Evolutionary conservation across 2,113 vertebrate genomes (phyloP), one percentile per base, ranked within the genome.

Genomic region (Euleptes europaea): DNA sequence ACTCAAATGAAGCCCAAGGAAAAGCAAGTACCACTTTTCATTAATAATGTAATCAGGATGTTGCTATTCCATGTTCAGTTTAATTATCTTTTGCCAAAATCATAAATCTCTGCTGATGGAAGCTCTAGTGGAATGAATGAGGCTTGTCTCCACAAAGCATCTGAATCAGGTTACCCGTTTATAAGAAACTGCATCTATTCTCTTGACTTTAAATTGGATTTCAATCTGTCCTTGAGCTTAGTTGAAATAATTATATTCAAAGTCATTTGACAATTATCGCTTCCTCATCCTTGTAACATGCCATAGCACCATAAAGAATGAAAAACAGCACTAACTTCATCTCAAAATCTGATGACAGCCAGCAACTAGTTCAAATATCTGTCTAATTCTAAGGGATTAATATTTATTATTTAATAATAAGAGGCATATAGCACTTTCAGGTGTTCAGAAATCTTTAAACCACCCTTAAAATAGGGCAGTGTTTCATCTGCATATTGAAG

Each of bases 41-140:
- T 85, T 91, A 92, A 89, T 78, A 84, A 54, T 84, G 79, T 65
- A 90, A 77, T 84, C 87, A 28, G 63, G 57, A 74, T 51, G 49
- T 38, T 49, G 87, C 87, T 83, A 88, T 86, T 90, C 84, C 83
- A 17, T 82, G 81, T 86, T 88, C 66, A 26, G 67, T 84, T 86
- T 78, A 85, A 89, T 78, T 84, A 54, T 81, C 88, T 92, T 94
- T 92, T 42, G 51, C 40, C 28, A 60, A 73, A 73, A 73, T 26
- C 51, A 73, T 51, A 60, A 57, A 44, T 7, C 26, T 15, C 60
- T 60, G 11, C 80, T 49, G 31, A 4, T 28, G 44, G 42, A 26
- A 71, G 49, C 15, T 26, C 47, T 69, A 31, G 13, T 31, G 51
- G 26, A 73, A 80, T 42, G 17, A 80, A 60, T 60, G 51, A 40